A percentile compares a stretch with the other conserved stretches of the same genome.
These are phyloP conservation scores for Thaumatotibia leucotreta DNA, from an alignment of 1,140 invertebrate species.

Conservation along the genomic window DNA sequence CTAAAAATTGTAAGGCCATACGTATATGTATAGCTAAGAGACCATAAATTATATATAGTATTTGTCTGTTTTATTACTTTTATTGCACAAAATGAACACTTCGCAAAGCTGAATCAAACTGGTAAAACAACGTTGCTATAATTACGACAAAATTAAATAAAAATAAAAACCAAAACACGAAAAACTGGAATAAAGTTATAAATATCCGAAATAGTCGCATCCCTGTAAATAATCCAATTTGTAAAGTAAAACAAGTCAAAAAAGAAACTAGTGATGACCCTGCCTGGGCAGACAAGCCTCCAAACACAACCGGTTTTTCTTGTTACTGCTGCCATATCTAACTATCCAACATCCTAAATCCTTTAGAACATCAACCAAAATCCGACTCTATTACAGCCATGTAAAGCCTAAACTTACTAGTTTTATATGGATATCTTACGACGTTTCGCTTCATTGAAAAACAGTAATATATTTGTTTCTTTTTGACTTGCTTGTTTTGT, in stretches of 20 bases:
- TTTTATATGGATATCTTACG: slow-evolving; percentile 4
- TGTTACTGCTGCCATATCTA: slow-evolving; percentile 30
- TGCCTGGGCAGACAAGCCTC: slow-evolving; percentile 39
- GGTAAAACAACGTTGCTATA: no score
- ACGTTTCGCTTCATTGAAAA: not conserved
- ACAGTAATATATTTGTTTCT: slow-evolving; percentile 20
- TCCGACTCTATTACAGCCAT: not conserved
- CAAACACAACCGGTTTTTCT: slow-evolving; percentile 40
- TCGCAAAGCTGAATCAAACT: no score
- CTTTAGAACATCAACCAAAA: slow-evolving; percentile 7
- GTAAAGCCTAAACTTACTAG: slow-evolving; percentile 8
- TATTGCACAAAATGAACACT: no score
- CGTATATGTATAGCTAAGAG: no score
- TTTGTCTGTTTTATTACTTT: no score
- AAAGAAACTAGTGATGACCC: slow-evolving; percentile 20
- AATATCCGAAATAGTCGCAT: not conserved
- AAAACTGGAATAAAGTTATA: not conserved
- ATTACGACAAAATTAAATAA: no score
- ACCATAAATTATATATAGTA: no score
- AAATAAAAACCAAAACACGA: not conserved
- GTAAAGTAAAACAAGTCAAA: not conserved
- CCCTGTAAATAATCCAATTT: not conserved
- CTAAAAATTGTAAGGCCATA: no score
- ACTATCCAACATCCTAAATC: slow-evolving; percentile 28
- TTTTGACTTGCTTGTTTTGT: not conserved